A percentile compares a stretch with the other conserved stretches of the same genome.
phyloP scores from a whole-genome alignment of 2,888 invertebrate species.

The Andrena trimmerana region DNA sequence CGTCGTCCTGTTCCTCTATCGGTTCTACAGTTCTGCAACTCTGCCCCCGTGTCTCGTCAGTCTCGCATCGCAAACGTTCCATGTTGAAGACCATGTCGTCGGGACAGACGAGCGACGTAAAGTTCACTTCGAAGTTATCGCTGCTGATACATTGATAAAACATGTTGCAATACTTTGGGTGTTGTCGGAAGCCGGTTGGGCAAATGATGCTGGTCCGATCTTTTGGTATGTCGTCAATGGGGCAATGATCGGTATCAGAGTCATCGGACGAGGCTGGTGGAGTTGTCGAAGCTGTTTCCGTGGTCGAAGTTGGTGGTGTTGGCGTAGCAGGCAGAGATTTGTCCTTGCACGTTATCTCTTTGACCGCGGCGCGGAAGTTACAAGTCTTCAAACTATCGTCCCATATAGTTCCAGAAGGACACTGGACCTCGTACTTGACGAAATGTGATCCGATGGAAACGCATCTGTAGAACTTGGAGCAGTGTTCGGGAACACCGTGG shows the following conservation, averaged over 20 bases:
- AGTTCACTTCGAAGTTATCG: constrained; percentile 88
- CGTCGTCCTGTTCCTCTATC: neutral
- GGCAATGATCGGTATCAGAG: constrained; percentile 6
- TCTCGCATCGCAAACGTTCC: constrained; percentile 88
- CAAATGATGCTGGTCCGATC: constrained; percentile 91
- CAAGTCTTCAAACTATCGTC: constrained; percentile 89
- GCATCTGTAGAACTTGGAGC: constrained; percentile 63
- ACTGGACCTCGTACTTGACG: constrained; percentile 89
- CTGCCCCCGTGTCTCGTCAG: neutral
- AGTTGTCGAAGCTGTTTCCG: neutral
- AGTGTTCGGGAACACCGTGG: constrained; percentile 37
- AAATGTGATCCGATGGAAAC: constrained; percentile 76
- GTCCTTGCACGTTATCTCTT: neutral
- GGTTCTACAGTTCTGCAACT: neutral
- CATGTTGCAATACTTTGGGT: constrained; percentile 88
- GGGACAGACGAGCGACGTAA: constrained; percentile 91
- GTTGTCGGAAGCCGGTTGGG: constrained; percentile 91
- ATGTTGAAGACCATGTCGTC: constrained; percentile 91
- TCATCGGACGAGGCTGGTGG: constrained; percentile 3
- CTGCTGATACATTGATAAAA: constrained; percentile 92
- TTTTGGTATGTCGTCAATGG: constrained; percentile 85
- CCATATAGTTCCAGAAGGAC: constrained; percentile 92
- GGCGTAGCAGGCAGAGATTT: neutral
- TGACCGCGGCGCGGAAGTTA: constrained; percentile 82
- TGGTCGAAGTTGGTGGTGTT: neutral